A percentile compares a stretch with the other conserved stretches of the same genome.
Evolutionary conservation across 2,113 vertebrate species (phyloP).

Genomic region (Nothoprocta perdicaria): DNA sequence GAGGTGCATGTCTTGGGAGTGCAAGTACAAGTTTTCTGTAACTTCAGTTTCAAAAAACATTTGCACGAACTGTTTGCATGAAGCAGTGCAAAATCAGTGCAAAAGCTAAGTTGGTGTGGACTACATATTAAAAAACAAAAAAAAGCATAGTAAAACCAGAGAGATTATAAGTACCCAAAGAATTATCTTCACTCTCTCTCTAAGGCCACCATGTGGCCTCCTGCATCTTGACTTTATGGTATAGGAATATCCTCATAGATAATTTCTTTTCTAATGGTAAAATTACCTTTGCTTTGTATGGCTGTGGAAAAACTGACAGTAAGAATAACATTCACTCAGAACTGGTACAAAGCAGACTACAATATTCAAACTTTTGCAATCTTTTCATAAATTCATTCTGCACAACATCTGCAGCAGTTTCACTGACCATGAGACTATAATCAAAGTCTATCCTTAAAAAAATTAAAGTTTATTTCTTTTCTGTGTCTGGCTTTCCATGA

Average conservation of each 20-base stretch:
- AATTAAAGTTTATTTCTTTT: not conserved
- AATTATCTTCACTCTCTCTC: not conserved
- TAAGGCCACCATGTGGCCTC: not conserved
- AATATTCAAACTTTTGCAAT: not conserved
- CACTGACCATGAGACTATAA: not conserved
- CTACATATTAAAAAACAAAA: not conserved
- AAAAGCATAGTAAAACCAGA: not conserved
- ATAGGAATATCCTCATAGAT: not conserved
- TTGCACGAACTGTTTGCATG: slow-evolving; percentile 39
- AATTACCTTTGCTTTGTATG: not conserved
- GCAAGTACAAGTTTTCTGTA: not conserved
- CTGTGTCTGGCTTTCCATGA: not conserved
- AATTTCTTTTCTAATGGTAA: not conserved
- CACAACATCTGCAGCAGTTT: not conserved
- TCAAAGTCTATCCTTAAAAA: not conserved
- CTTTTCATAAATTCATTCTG: not conserved
- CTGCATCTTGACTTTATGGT: not conserved
- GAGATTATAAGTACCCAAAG: not conserved
- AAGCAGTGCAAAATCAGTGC: not conserved
- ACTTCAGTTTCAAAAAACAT: slow-evolving; percentile 29
- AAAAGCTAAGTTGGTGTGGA: slow-evolving; percentile 1
- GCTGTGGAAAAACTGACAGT: not conserved
- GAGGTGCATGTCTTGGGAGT: not conserved
- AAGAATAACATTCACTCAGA: not conserved
- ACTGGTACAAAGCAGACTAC: not conserved